Conservation (phyloP, 2,113 vertebrate genomes). For the Microtus ochrogaster region DNA sequence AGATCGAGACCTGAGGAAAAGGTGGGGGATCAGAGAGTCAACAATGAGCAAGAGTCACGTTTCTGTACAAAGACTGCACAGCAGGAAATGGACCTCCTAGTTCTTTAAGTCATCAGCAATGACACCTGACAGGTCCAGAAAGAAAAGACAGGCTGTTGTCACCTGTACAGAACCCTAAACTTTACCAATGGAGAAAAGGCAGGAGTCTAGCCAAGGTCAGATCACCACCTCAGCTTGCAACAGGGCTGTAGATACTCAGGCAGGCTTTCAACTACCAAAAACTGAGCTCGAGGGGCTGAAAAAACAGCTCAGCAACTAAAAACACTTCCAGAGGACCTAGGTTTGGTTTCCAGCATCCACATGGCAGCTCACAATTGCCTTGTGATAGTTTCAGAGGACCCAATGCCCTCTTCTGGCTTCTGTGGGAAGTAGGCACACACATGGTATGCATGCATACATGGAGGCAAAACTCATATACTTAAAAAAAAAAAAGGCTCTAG, state of each 20-base stretch:
- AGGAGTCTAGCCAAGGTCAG: neutral
- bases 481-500: neutral
- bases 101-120: neutral
- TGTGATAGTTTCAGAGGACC: neutral
- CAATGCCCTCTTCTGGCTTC: neutral
- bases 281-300: neutral
- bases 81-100: neutral
- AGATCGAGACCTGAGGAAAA: slow-evolving; percentile 87
- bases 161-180: neutral
- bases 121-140: no score
- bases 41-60: rapidly evolving
- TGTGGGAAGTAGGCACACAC: neutral
- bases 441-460: neutral
- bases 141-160: neutral
- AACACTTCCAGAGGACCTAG: neutral
- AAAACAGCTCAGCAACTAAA: neutral
- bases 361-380: neutral
- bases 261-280: neutral
- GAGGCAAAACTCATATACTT: neutral
- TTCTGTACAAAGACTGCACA: neutral
- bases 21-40: no score
- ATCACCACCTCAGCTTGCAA: neutral
- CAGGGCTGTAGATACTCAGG: neutral
- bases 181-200: neutral
- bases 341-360: neutral